These are phyloP conservation scores for Cotesia chilonis DNA, from an alignment of 1,140 invertebrate species.

Conservation along the genomic window DNA sequence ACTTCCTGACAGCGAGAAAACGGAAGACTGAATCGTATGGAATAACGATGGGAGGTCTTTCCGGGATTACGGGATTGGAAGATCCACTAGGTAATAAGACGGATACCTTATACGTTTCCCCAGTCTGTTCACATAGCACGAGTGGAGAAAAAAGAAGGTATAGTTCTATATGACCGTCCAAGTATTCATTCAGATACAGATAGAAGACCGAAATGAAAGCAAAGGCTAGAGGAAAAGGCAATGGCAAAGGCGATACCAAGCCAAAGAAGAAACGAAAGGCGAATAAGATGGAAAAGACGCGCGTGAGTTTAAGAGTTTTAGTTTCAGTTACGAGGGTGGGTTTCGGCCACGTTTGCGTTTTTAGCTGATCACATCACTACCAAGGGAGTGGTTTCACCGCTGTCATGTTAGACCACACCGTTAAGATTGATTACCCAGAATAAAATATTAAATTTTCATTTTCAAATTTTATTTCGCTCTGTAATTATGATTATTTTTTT, in stretches of 20 bases:
- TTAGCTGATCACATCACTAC: slow-evolving; percentile 20
- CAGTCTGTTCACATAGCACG: too few relatives aligned
- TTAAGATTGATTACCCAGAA: too few relatives aligned
- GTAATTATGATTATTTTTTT: too few relatives aligned
- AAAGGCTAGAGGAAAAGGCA: background rate
- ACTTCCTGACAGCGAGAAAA: slow-evolving; percentile 21
- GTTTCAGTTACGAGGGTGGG: background rate
- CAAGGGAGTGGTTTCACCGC: background rate
- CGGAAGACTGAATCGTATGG: slow-evolving; percentile 24
- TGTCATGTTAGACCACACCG: background rate
- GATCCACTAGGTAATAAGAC: slow-evolving; percentile 31
- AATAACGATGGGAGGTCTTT: slow-evolving; percentile 32
- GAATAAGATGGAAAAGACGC: too few relatives aligned
- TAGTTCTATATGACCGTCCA: background rate
- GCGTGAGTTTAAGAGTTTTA: slow-evolving; percentile 25
- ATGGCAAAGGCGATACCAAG: background rate
- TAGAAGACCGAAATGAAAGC: too few relatives aligned
- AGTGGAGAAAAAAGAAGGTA: background rate
- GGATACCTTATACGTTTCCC: slow-evolving; percentile 16
- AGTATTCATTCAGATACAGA: background rate
- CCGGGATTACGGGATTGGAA: slow-evolving; percentile 9
- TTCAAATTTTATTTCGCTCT: too few relatives aligned
- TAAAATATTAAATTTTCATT: too few relatives aligned
- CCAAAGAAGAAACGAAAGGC: slow-evolving; percentile 1
- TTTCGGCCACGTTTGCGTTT: slow-evolving; percentile 37